Percentiles rank a stretch among this genome's conserved stretches.
Evolutionary conservation across 2,113 vertebrate species (phyloP).

Genomic region (Bos indicus): DNA sequence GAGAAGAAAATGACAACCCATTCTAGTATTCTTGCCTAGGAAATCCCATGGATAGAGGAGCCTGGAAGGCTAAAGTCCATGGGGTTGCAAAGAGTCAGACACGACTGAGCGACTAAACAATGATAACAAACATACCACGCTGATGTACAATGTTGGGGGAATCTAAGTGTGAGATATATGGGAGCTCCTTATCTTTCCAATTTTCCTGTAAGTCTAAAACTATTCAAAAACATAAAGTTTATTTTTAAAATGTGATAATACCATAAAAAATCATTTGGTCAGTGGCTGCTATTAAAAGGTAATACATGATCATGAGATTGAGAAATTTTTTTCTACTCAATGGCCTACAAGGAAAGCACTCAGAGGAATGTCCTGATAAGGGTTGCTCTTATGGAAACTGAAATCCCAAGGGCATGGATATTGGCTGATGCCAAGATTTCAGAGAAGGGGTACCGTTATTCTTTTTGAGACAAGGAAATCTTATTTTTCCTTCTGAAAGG

Average conservation of each 20-base stretch:
- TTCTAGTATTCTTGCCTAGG: not conserved
- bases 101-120: not conserved
- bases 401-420: not conserved
- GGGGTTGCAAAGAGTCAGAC: not conserved
- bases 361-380: not conserved
- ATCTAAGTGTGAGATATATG: not conserved
- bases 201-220: not conserved
- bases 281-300: not conserved
- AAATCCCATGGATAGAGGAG: not conserved
- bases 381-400: not conserved
- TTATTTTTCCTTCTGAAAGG: not conserved
- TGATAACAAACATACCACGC: not conserved
- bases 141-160: not conserved
- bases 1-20: not conserved
- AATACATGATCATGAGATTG: not conserved
- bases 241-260: not conserved
- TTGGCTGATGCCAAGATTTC: not conserved
- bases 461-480: not conserved
- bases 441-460: constrained; percentile 8
- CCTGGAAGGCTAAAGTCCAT: not conserved
- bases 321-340: not conserved
- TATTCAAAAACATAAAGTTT: not conserved
- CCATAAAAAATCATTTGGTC: not conserved
- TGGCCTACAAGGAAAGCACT: not conserved
- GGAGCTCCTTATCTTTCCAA: not conserved